Conservation (phyloP, 2,888 invertebrate species). For the Exephanes ischioxanthus region DNA sequence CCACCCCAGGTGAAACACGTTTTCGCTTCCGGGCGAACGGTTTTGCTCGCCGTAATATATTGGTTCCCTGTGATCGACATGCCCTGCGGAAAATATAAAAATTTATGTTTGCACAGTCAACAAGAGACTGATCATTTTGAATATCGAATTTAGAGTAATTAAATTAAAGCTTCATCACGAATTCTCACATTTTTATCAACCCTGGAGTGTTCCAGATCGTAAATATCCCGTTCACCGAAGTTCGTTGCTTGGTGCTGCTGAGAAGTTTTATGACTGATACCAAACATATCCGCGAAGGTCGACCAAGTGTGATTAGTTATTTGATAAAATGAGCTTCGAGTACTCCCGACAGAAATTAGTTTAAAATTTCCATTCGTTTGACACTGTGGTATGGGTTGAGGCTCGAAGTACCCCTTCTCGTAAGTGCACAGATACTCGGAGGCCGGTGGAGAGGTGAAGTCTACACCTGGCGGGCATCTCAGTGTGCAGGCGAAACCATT, state of each 20-base stretch:
- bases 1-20: constrained; percentile 93
- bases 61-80: neutral
- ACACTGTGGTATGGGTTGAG: constrained; percentile 91
- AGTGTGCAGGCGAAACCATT: constrained; percentile 89
- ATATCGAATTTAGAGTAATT: neutral
- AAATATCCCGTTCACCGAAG: neutral
- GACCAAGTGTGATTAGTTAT: constrained; percentile 74
- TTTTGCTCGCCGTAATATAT: neutral
- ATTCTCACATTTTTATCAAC: constrained; percentile 31
- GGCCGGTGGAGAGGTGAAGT: constrained; percentile 88
- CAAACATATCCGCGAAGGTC: constrained; percentile 62
- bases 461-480: constrained; percentile 88
- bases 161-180: neutral
- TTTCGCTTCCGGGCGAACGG: constrained; percentile 86
- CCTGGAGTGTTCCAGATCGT: neutral
- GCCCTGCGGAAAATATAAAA: neutral
- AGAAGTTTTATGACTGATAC: constrained; percentile 13
- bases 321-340: constrained; percentile 69
- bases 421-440: constrained; percentile 89
- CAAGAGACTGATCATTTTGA: neutral
- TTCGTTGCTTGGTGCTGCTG: neutral
- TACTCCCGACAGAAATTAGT: constrained; percentile 69
- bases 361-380: constrained; percentile 86
- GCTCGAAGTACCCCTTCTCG: constrained; percentile 88
- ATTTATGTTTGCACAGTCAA: neutral